phyloP scores from a whole-genome alignment of 2,797 vertebrate genomes.

The Cirrhinus molitorella region DNA sequence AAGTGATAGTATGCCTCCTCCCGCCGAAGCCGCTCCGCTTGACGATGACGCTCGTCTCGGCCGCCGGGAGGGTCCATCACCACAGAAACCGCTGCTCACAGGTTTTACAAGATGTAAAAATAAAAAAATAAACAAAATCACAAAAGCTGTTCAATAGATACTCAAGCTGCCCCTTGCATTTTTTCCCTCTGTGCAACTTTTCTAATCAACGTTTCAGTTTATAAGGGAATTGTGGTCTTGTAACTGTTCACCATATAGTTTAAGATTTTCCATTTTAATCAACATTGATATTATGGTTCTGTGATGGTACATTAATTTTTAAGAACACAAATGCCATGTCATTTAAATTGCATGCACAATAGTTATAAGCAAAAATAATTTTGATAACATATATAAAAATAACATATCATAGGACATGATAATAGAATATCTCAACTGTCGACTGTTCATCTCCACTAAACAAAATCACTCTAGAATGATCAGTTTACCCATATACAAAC shows the following conservation, averaged over 20 bases:
- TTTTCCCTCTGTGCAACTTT: background rate
- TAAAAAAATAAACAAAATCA: too few species aligned
- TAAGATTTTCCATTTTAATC: background rate
- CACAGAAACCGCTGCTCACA: constrained; percentile 74
- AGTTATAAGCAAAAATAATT: background rate
- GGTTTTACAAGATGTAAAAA: background rate
- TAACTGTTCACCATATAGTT: background rate
- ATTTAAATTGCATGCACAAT: background rate
- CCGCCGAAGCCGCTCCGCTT: constrained; percentile 92
- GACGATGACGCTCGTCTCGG: constrained; percentile 87
- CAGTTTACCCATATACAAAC: background rate
- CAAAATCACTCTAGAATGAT: background rate
- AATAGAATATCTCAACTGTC: background rate
- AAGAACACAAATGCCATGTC: background rate
- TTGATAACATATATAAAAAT: background rate
- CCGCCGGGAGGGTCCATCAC: constrained; percentile 87
- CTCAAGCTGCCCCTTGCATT: too few species aligned
- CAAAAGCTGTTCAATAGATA: background rate
- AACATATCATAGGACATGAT: background rate
- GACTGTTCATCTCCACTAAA: background rate
- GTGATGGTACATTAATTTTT: background rate
- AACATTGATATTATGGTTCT: background rate
- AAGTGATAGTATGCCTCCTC: constrained; percentile 98
- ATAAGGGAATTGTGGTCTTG: background rate
- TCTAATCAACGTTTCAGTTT: background rate